Evolutionary conservation across 37 sponge, comb jelly and placozoan species (phyloP).

Genomic region (Oopsacas minuta): DNA sequence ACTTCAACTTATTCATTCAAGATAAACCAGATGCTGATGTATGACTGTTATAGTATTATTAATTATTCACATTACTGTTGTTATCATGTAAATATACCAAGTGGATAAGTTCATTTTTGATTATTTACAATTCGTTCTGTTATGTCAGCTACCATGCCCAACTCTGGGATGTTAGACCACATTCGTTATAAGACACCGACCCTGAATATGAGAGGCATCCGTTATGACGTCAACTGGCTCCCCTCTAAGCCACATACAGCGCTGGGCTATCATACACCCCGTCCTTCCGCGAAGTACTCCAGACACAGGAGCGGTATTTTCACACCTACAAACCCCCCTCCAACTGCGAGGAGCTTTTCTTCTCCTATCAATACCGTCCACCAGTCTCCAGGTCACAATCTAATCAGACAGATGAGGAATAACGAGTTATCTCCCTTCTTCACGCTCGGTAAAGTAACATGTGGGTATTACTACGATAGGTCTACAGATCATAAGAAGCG

Average conservation of each 20-base stretch:
- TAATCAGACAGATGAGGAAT: constrained; percentile 6
- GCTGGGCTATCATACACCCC: neutral
- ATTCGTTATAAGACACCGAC: neutral
- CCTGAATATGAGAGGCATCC: neutral
- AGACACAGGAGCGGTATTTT: constrained; percentile 10
- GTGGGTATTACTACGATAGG: neutral
- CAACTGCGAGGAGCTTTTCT: neutral
- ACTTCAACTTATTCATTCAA: constrained; percentile 3
- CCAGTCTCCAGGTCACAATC: neutral
- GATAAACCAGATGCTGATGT: neutral
- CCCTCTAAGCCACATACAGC: neutral
- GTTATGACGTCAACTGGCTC: neutral
- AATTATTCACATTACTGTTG: neutral
- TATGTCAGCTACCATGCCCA: neutral
- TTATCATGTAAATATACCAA: neutral
- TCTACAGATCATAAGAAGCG: neutral
- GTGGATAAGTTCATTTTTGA: neutral
- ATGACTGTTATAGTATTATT: neutral
- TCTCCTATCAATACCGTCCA: neutral
- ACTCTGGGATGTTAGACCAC: constrained; percentile 7
- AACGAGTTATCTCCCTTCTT: constrained; percentile 11
- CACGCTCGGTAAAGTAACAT: neutral
- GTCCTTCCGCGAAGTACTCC: neutral
- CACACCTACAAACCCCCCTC: constrained; percentile 12
- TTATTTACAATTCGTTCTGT: neutral